Evolutionary conservation across 2,888 invertebrate species (phyloP), one percentile per base, ranked within the genome.

Genomic region (Nemurella pictetii): DNA sequence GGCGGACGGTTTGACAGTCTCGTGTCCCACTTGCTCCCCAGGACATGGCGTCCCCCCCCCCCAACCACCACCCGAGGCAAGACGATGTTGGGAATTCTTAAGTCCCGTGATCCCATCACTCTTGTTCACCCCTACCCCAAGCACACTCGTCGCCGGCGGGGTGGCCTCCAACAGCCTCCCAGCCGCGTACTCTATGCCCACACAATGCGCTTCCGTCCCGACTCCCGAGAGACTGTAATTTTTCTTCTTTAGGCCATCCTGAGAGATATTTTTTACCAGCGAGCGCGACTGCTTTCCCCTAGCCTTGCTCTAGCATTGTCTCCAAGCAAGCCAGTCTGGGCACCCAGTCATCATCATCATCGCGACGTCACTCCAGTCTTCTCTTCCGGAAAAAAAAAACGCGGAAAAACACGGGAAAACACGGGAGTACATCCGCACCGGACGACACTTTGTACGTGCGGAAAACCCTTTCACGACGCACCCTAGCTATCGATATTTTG

Each of bases 51-150:
- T 30, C 29, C 29, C 78, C 27, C n/a, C 27, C 27, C 74, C 26
- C 7, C 74, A 74, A 74, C 74, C 74, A 74, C 74, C 7, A n/a
- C n/a, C n/a, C 55, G 12, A 20, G 55, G 15, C 78, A n/a, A 27
- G 78, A 78, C 78, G 78, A 78, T 78, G 78, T 78, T 28, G 80
- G 35, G 80, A 80, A 32, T 80, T 30, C 35, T 20, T 25, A 30
- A 30, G 80, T 80, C 80, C 80, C 20, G 32, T 30, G 32, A 80
- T 80, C 80, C 80, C 80, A 80, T 80, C 80, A 80, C 35, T 80
- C 80, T 80, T 80, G 80, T 35, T 80, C 80, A 80, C 80, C 80
- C 80, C 26, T 32, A 26, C 28, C 75, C 28, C 75, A 9, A 25
- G 26, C 75, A 55, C 20, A 55, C 15, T 20, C n/a, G n/a, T n/a